Percentiles rank a stretch among this genome's conserved stretches.
Conservation (phyloP, 2,797 vertebrate genomes). For the Hylomyscus alleni region DNA sequence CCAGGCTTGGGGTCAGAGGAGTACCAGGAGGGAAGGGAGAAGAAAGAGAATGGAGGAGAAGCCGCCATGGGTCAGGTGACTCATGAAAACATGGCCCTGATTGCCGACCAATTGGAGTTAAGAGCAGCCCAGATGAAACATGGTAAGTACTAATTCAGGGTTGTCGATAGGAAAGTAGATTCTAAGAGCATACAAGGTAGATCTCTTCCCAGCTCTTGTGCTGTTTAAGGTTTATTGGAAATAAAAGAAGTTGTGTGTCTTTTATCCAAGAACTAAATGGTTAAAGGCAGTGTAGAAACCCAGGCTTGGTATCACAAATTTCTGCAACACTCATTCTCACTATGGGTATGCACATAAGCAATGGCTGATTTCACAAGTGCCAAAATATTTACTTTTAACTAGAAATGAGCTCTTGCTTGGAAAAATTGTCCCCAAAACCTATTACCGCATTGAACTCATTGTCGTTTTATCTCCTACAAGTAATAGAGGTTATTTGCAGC, state of each 20-base stretch:
- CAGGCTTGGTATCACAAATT: not conserved
- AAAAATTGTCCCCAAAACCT: conserved; percentile 70
- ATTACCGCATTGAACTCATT: conserved; percentile 58
- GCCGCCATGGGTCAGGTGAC: not conserved
- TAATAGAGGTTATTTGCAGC: conserved; percentile 68
- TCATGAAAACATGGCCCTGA: not conserved
- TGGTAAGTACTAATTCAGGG: not conserved
- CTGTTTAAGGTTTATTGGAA: not conserved
- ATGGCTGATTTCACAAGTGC: conserved; percentile 65
- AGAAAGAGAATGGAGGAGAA: no score
- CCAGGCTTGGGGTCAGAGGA: no score
- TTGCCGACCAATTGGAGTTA: not conserved
- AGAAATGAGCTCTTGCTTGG: conserved; percentile 61
- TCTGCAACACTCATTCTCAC: conserved; percentile 18
- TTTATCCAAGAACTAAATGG: not conserved
- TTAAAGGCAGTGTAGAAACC: not conserved
- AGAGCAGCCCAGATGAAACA: not conserved
- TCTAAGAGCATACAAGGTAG: not conserved
- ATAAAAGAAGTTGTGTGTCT: not conserved
- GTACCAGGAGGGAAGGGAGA: no score
- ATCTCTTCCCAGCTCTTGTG: not conserved
- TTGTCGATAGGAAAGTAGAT: not conserved
- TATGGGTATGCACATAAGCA: conserved; percentile 31
- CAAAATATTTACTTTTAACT: conserved; percentile 66
- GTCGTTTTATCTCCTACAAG: conserved; percentile 72